Conservation (phyloP, 2,797 vertebrate species). For the Toxotes lorentzi region DNA sequence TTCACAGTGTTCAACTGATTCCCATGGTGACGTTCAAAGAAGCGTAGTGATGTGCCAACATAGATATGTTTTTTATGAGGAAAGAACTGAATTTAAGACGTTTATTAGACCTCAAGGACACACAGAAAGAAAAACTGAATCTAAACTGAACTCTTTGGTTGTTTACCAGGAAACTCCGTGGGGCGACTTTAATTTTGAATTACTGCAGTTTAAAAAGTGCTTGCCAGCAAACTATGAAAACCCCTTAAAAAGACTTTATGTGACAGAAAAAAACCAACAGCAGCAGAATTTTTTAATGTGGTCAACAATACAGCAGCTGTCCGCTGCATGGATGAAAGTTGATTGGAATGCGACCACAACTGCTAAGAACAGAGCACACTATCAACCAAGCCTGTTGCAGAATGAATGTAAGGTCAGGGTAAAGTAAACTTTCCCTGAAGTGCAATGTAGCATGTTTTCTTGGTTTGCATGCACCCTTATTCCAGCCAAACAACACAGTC, state of each 20-base stretch:
- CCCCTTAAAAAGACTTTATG: background rate
- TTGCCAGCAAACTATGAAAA: conserved; percentile 11
- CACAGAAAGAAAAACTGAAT: background rate
- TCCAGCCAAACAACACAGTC: conserved; percentile 26
- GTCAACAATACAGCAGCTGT: background rate
- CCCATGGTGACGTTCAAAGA: too few species aligned
- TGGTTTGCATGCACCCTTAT: conserved; percentile 2
- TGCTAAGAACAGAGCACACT: conserved; percentile 3
- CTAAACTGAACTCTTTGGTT: background rate
- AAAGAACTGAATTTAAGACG: background rate
- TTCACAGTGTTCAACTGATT: too few species aligned
- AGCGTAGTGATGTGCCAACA: too few species aligned
- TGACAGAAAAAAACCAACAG: background rate
- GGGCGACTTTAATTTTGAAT: background rate
- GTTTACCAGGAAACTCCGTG: background rate
- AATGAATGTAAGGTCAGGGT: conserved; percentile 22
- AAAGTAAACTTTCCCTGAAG: conserved; percentile 10
- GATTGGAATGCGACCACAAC: background rate
- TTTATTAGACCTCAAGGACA: background rate
- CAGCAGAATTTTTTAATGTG: conserved; percentile 3
- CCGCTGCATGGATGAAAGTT: conserved; percentile 2
- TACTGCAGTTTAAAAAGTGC: background rate
- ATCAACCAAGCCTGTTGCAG: background rate
- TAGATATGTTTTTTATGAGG: background rate
- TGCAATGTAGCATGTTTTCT: conserved; percentile 35